Base-by-base conservation (phyloP, 2,113 vertebrate genomes). In the Aegithalos caudatus region DNA sequence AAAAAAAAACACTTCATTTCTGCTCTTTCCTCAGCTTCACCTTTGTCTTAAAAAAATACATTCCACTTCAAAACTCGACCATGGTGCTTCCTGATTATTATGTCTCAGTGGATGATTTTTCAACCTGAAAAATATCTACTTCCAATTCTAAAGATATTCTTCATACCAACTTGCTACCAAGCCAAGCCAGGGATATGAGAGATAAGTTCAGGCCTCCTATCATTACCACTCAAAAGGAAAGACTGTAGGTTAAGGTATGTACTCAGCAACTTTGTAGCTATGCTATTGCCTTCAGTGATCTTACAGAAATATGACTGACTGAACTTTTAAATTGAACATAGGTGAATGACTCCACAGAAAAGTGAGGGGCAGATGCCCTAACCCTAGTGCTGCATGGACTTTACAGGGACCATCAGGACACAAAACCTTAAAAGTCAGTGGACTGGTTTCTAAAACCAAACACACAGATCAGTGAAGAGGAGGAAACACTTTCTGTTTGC, bases 371-470 rank as follows among this genome's bases (percentile, higher is more conserved):
- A 47, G 51, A 51, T 5, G 57, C 14, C n/a, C 12, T 29, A 57
- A 12, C 2, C 11, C 21, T 14, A 53, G 40, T 0, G 1, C 15
- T 50, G 13, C 20, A 8, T 18, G 23, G 10, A 15, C 4, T 70
- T 48, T 11, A 3, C 11, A 73, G 10, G 33, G 10, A 64, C n/a
- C 10, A 51, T 40, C 14, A 81, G 56, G 72, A 74, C 31, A 81
- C 24, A 81, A 70, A 94, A 14, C 35, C 17, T 47, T 58, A 70
- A 66, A 60, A 61, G 24, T 15, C 38, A 64, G 29, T 18, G 47
- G 19, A 35, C 28, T 73, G 8, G 44, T 42, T 15, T 50, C 24
- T 62, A 33, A 58, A 81, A 66, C 27, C 16, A 88, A 72, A 86
- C 9, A 51, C 6, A 37, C 0, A 1, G 38, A 72, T 17, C 37